These are phyloP conservation scores for Hemibagrus wyckioides DNA, from an alignment of 2,113 vertebrate genomes.

Conservation along the genomic window DNA sequence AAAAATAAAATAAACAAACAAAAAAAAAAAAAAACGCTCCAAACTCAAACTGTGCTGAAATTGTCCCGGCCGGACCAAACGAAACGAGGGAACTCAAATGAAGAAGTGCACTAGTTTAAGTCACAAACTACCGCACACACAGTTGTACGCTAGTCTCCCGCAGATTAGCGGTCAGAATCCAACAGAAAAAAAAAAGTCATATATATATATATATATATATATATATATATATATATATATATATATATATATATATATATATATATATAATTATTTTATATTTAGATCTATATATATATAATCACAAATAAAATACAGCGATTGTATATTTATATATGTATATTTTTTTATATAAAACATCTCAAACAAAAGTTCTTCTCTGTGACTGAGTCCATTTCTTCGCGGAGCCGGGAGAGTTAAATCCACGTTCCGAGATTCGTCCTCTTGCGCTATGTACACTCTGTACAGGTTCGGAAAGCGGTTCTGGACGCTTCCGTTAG, in stretches of 20 bases:
- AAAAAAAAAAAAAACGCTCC: conserved; percentile 10
- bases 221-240: conserved; percentile 39
- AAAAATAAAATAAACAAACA: conserved; percentile 22
- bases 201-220: conserved; percentile 39
- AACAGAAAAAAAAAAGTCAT: conserved; percentile 42
- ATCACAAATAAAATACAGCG: conserved; percentile 53
- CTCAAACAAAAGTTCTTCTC: conserved; percentile 73
- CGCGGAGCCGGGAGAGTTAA: neutral
- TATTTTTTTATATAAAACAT: conserved; percentile 67
- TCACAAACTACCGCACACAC: conserved; percentile 33
- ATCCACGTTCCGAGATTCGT: conserved; percentile 40
- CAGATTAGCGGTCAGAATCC: conserved; percentile 34
- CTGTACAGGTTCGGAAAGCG: conserved; percentile 31
- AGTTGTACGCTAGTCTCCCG: conserved; percentile 39
- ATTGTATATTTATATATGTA: conserved; percentile 52
- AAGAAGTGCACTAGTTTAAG: conserved; percentile 55
- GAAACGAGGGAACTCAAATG: conserved; percentile 76
- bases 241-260: conserved; percentile 42
- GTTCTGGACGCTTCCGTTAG: neutral
- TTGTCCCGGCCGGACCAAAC: conserved; percentile 67
- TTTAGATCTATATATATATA: conserved; percentile 45
- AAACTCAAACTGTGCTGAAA: conserved; percentile 70
- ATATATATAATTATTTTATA: no score
- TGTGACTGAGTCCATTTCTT: conserved; percentile 26
- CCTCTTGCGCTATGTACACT: conserved; percentile 56